Conservation (phyloP, 1,140 invertebrate genomes). For the Ctenoplectra terminalis region DNA sequence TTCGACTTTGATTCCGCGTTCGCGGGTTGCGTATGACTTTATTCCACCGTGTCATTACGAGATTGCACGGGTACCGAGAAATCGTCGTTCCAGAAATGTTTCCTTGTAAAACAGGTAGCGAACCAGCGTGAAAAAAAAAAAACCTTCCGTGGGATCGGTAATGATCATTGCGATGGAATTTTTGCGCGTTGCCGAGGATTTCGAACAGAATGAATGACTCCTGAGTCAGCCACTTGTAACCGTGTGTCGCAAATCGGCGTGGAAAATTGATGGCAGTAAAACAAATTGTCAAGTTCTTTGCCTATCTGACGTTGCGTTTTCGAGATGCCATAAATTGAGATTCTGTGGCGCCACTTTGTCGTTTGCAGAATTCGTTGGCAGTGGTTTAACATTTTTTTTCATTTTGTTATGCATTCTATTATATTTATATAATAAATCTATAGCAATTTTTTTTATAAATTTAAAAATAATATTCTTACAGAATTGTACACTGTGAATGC, state of each 20-base stretch:
- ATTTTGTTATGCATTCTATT: too few relatives aligned
- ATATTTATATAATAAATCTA: too few relatives aligned
- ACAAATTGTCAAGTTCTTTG: background rate
- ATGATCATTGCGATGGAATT: background rate
- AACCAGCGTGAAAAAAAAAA: background rate
- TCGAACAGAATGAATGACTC: background rate
- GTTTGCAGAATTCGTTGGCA: background rate
- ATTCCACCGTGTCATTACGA: constrained; percentile 18
- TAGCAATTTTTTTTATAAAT: too few relatives aligned
- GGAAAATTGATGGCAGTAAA: background rate
- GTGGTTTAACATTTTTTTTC: too few relatives aligned
- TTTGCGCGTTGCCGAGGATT: background rate
- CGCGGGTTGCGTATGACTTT: background rate
- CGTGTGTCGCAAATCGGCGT: background rate
- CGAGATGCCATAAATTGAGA: background rate
- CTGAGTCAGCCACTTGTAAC: background rate
- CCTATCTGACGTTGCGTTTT: background rate
- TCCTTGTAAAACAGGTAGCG: background rate
- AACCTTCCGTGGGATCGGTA: background rate
- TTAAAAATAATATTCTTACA: too few relatives aligned
- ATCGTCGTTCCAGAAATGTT: background rate
- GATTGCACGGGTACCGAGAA: constrained; percentile 14
- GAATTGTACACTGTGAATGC: too few relatives aligned
- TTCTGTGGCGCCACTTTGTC: background rate
- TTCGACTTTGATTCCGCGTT: constrained; percentile 26